Base-by-base conservation (phyloP, 2,888 invertebrate genomes). In the Hirtodrosophila cameraria region DNA sequence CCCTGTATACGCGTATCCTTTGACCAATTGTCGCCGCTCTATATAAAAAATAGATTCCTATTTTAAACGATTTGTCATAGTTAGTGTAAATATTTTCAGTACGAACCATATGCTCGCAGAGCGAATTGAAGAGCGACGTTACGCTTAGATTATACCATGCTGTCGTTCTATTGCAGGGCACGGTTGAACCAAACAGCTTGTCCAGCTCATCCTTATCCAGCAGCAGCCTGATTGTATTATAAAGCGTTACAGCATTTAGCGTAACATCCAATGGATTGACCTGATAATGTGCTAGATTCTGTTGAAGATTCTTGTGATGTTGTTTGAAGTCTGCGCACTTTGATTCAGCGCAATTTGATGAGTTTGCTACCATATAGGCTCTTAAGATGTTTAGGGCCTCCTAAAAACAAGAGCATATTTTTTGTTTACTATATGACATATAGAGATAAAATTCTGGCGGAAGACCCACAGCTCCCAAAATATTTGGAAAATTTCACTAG, bases 131-230 rank as follows among this genome's bases (percentile, higher is more conserved):
- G 0, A 90, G 58, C 1, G 83, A 71, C 2, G 58, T 27, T 5
- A 54, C 49, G 6, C 61, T 68, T 2, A 89, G 60, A 42, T 79
- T 68, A 49, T 68, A 85, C 80, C 90, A 82, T 15, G 42, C 50
- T 2, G 68, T 43, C 7, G 15, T 5, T 6, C 49, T 55, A 15
- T 64, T 66, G 25, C 68, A 75, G 6, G 68, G 39, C 11, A 71
- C 65, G 15, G 77, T 72, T 4, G 71, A 72, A 5, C 75, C 77
- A 39, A 88, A 79, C 4, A 87, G 49, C 2, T 57, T 45, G 0
- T 39, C 23, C 25, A 82, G 52, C 30, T 85, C 78, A 2, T 30
- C 36, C 2, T 69, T 70, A 54, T 89, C 90, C 23, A 71, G 64
- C 23, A 89, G 52, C 8, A 77, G 46, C 2, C 61, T 66, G 15